These are phyloP conservation scores for Tragelaphus imberbis DNA, from an alignment of 2,113 vertebrate species.

Conservation along the genomic window DNA sequence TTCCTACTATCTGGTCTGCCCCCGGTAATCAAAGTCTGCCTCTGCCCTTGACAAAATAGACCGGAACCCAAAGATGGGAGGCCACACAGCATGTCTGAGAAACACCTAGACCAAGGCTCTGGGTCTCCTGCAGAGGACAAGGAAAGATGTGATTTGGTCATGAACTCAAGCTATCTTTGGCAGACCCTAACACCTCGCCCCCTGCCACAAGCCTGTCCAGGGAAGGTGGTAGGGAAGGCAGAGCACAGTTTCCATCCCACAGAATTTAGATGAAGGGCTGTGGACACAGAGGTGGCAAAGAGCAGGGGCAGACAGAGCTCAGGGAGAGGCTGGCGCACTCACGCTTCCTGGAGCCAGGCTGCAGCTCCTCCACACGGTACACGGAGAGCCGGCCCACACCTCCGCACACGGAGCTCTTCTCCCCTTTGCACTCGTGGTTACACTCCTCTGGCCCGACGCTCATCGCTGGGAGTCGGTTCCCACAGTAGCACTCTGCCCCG, in stretches of 20 bases:
- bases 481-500: slow-evolving; percentile 94
- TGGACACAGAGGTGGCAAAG: accelerated
- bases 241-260: background rate
- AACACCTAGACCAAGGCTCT: background rate
- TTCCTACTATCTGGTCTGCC: background rate
- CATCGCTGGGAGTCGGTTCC: slow-evolving; percentile 83
- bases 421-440: slow-evolving; percentile 88
- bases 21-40: background rate
- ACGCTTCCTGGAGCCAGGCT: slow-evolving; percentile 81
- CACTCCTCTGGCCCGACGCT: slow-evolving; percentile 85
- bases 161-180: background rate
- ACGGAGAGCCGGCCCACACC: slow-evolving; percentile 90
- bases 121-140: background rate
- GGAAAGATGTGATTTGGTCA: background rate
- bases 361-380: slow-evolving; percentile 85
- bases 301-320: background rate
- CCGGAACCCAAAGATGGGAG: background rate
- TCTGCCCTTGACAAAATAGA: background rate
- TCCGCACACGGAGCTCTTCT: slow-evolving; percentile 89
- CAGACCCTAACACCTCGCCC: background rate
- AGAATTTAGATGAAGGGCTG: background rate
- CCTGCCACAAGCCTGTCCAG: background rate
- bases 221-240: background rate
- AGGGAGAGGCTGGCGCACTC: slow-evolving; percentile 72
- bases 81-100: background rate